These are phyloP conservation scores for Syritta pipiens DNA, from an alignment of 2,888 invertebrate species.

Conservation along the genomic window DNA sequence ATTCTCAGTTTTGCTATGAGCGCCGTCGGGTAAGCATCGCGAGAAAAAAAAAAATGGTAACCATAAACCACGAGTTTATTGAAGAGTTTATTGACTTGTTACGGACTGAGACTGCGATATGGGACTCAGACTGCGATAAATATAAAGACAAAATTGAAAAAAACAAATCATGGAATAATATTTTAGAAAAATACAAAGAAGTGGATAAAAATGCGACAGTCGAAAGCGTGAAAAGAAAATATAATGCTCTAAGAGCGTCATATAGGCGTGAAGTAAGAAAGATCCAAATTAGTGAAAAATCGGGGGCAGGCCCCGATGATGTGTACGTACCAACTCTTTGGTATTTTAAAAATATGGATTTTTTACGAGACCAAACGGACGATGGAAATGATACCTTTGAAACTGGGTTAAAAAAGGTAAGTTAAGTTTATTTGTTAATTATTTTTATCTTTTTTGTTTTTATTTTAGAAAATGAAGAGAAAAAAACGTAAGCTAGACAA, in stretches of 20 bases:
- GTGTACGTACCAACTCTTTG: slow-evolving; percentile 27
- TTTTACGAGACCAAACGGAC: too few relatives aligned
- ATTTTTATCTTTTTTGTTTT: slow-evolving; percentile 5
- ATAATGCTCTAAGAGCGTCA: background rate
- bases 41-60: background rate
- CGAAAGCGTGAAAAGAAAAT: slow-evolving; percentile 3
- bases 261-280: slow-evolving; percentile 15
- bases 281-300: slow-evolving; percentile 25
- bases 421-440: background rate
- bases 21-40: background rate
- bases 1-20: too few relatives aligned
- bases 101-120: background rate
- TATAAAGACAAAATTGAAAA: too few relatives aligned
- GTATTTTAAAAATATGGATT: slow-evolving; percentile 14
- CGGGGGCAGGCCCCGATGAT: slow-evolving; percentile 12
- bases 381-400: background rate
- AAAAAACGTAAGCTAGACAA: slow-evolving; percentile 1
- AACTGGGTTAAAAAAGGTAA: background rate
- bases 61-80: background rate
- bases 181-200: slow-evolving; percentile 5
- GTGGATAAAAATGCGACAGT: slow-evolving; percentile 1
- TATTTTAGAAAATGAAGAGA: slow-evolving; percentile 7
- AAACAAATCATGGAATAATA: slow-evolving; percentile 4
- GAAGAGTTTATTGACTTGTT: too few relatives aligned
- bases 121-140: background rate